Base-by-base conservation (phyloP, 2,113 vertebrate species). In the Pachyramphus minor region DNA sequence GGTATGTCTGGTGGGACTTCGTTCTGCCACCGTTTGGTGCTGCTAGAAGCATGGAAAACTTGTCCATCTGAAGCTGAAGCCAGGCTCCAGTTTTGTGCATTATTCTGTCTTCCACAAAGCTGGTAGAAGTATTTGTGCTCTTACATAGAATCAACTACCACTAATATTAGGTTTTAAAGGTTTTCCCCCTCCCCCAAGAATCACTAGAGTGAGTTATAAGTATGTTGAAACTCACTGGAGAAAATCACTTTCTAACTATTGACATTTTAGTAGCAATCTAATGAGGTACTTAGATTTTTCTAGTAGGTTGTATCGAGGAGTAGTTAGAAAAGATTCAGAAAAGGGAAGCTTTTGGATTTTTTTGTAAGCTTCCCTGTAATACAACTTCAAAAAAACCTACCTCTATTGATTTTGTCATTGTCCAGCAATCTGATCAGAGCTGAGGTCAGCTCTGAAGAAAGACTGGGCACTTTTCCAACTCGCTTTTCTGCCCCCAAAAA, bases 221-320 rank as follows among this genome's bases (percentile, higher is more conserved):
- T 53, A 15, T 24, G 24, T 59, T 84, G 42, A 76, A 95, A 87
- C 31, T 71, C 78, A 71, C 47, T 44, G 31, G 45, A n/a, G 74
- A 95, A 93, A 89, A 96, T 72, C n/a, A 28, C 42, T 89, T 89
- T 92, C 81, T 87, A 76, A 45, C 49, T 87, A 52, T 53, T 85
- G 93, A 84, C n/a, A 62, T 96, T 97, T 89, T 62, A 82, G 23
- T 72, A 79, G 63, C 44, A 53, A 78, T 83, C 67, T 91, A 80
- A 91, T 80, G 50, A 95, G 41, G 5, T 58, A 52, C 66, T 73
- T 90, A 45, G 53, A 27, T 72, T 85, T 94, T 91, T 73, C 41
- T 87, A 20, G 3, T 64, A 39, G 24, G 44, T 68, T 84, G 3
- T 28, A 23, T 60, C n/a, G 66, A 79, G 33, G 27, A 87, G 30